Evolutionary conservation across 2,113 vertebrate genomes (phyloP), one percentile per base, ranked within the genome.

Genomic region (Melospiza georgiana): DNA sequence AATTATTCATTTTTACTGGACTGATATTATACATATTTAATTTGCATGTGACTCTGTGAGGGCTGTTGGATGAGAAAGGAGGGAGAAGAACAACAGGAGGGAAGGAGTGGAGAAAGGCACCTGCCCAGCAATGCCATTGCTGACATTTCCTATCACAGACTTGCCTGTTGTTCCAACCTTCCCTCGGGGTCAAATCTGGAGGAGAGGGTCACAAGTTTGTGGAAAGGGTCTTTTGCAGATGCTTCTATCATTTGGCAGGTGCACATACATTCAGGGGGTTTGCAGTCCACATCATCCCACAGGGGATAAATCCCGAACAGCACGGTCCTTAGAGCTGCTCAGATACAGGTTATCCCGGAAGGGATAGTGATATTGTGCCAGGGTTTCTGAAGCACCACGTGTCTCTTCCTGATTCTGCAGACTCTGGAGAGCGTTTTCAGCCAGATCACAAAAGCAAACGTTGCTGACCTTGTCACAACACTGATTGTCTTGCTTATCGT

Each of bases 391-490:
- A 79, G 22, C 33, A 39, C 9, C 7, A 4, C 7, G 1, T 25
- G 4, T 84, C 72, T 92, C 55, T 63, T 57, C 65, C 85, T 81
- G 76, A 49, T 82, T 95, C 92, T 95, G 61, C 96, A 99, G 99
- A 98, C 98, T 25, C 96, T 99, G 68, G 75, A 97, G 88, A 98
- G 97, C 0, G 17, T 99, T 86, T 99, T 99, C 86, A 94, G 80
- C 25, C 98, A 99, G 87, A 99, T 99, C 88, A 85, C 96, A 10
- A 43, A 98, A 3, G 98, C 98, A 74, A 99, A 99, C 27, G 68
- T 99, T 6, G 98, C 99, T 43, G 99, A 99, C 87, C 97, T 99
- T 31, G 98, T 99, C 89, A 99, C 99, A 6, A 96, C 99, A 21
- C 46, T 99, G 52, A 33, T 99, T 71, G 98, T 99, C 91, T 98